A percentile compares a stretch with the other conserved stretches of the same genome.
These are phyloP conservation scores for Hyalella azteca DNA, from an alignment of 2,888 invertebrate genomes.

Conservation along the genomic window DNA sequence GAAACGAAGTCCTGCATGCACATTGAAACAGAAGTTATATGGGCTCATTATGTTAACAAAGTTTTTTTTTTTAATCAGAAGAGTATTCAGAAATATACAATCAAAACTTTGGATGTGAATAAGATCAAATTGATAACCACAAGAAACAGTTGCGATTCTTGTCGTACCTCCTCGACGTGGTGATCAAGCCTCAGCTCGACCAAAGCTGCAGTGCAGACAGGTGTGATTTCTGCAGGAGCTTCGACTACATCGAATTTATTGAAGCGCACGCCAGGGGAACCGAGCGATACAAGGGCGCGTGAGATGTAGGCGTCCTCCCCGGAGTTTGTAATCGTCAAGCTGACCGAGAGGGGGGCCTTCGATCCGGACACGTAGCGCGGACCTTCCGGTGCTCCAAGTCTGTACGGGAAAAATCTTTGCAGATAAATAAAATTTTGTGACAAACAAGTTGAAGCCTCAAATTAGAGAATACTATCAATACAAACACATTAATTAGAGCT, in stretches of 20 bases:
- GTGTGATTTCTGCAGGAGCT: conserved; percentile 38
- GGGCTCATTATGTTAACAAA: no score
- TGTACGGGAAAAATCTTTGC: background rate
- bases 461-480: no score
- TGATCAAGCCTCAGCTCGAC: background rate
- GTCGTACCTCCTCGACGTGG: conserved; percentile 38
- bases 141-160: no score
- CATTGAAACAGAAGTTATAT: no score
- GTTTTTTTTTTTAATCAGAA: no score
- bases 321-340: conserved; percentile 39
- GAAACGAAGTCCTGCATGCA: no score
- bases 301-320: conserved; percentile 55
- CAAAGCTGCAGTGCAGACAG: conserved; percentile 40
- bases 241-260: conserved; percentile 39
- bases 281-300: conserved; percentile 15
- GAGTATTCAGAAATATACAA: no score
- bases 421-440: no score
- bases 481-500: no score
- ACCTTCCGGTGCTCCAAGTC: background rate
- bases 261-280: conserved; percentile 46
- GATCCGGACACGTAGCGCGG: conserved; percentile 15
- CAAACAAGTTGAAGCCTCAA: no score
- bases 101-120: no score
- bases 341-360: background rate
- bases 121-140: no score